These are phyloP conservation scores for Corvus cornix DNA, from an alignment of 2,113 vertebrate genomes.

Conservation along the genomic window DNA sequence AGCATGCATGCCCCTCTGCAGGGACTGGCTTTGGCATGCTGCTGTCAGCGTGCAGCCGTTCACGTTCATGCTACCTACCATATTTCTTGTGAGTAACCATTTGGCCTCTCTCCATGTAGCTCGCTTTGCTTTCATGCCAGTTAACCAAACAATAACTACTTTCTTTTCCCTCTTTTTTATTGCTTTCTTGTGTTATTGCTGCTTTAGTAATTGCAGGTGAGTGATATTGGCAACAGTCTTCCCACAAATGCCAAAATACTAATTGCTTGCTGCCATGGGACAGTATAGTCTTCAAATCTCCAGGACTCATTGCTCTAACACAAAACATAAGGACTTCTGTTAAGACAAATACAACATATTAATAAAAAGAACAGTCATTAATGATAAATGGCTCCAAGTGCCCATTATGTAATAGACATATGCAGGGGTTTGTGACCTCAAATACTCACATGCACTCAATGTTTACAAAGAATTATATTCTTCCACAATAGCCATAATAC, in stretches of 20 bases:
- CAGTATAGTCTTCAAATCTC: not conserved
- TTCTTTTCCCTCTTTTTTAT: not conserved
- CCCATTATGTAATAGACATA: not conserved
- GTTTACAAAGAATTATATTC: slow-evolving; percentile 40
- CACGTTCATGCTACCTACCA: fast-evolving
- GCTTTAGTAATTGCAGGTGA: not conserved
- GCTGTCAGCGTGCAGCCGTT: fast-evolving
- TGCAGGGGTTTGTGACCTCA: not conserved
- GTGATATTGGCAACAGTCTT: not conserved
- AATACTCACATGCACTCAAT: not conserved
- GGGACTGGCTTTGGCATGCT: not conserved
- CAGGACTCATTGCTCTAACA: not conserved
- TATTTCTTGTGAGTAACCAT: not conserved
- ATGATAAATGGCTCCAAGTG: not conserved
- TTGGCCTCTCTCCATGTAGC: not conserved
- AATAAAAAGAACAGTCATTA: not conserved
- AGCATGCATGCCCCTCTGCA: fast-evolving
- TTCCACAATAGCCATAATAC: slow-evolving; percentile 27
- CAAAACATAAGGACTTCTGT: not conserved
- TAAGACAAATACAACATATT: not conserved
- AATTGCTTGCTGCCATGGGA: not conserved
- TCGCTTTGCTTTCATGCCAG: not conserved
- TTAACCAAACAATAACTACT: not conserved
- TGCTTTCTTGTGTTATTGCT: not conserved
- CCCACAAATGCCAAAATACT: not conserved